Evolutionary conservation across 2,888 invertebrate species (phyloP), one percentile per base, ranked within the genome.

Genomic region (Chrysodeixis includens): DNA sequence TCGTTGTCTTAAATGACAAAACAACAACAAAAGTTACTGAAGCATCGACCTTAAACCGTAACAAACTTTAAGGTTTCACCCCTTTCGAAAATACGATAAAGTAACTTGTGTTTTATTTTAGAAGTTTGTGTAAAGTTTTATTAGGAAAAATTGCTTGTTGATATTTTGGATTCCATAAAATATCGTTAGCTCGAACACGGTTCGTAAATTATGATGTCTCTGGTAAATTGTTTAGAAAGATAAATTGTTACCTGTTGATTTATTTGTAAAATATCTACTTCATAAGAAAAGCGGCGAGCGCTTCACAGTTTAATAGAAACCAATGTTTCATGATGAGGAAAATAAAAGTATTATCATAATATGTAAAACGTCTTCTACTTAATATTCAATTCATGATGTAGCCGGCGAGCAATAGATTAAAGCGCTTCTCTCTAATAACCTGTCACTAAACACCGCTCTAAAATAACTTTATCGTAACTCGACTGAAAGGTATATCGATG

Each of bases 91-190:
- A 71, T 68, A 69, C 76, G 62, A 70, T 64, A 68, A 76, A 80
- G 74, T 68, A 68, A 70, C 80, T 79, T 76, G 58, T 76, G 64
- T 80, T 80, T 71, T 75, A 72, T 71, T 75, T 71, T 63, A 64
- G 62, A 81, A 83, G 67, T 81, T 81, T 68, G 63, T 66, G 63
- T 65, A 66, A 78, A 84, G 71, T 85, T 85, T 79, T 72, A 77
- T 82, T 68, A 73, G 67, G 63, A 79, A 73, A 73, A 81, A 81
- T 71, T 64, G 66, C 79, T 74, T 62, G 74, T 73, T 74, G 70
- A 76, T 82, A 71, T 75, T 75, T 74, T 67, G 62, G 66, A 76
- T 70, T 53, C 56, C 60, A 44, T 69, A 70, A 80, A 78, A 74
- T 72, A 78, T 70, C 67, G 56, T 71, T 57, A 65, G 44, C 62